Evolutionary conservation across 2,888 invertebrate genomes (phyloP).

Genomic region (Stenodera caucasica): DNA sequence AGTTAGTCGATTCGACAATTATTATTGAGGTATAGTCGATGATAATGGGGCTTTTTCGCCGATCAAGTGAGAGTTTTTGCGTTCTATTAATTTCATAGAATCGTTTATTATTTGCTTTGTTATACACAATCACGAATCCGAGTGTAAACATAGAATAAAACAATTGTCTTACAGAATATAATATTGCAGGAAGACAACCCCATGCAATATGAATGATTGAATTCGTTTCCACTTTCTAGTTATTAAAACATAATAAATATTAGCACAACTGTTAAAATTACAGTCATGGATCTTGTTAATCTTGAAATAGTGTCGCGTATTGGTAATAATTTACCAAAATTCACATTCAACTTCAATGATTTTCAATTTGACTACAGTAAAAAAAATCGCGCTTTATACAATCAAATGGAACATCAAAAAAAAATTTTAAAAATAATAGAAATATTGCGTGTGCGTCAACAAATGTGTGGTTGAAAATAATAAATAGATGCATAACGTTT

Average conservation of each 20-base stretch:
- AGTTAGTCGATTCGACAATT: too few species aligned
- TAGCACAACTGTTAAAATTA: constrained; percentile 19
- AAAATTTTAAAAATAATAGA: too few species aligned
- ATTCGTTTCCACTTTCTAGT: constrained; percentile 23
- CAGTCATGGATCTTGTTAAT: constrained; percentile 14
- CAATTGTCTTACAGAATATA: constrained; percentile 20
- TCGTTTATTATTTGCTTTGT: constrained; percentile 21
- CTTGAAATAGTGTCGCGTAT: constrained; percentile 6
- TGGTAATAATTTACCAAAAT: constrained; percentile 6
- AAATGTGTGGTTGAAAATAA: constrained; percentile 15
- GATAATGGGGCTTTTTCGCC: background rate
- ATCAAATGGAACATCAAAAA: too few species aligned
- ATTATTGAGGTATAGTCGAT: too few species aligned
- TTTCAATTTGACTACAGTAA: too few species aligned
- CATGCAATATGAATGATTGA: constrained; percentile 20
- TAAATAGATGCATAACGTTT: constrained; percentile 28
- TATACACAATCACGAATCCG: constrained; percentile 20
- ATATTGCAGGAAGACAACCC: constrained; percentile 22
- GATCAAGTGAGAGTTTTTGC: constrained; percentile 13
- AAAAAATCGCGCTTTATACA: too few species aligned
- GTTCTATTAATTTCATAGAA: constrained; percentile 24
- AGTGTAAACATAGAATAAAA: constrained; percentile 22
- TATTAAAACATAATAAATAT: constrained; percentile 27
- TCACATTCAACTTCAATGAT: background rate
- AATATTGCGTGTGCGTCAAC: background rate